Evolutionary conservation across 2,113 vertebrate genomes (phyloP).

Genomic region (Phalacrocorax brasilianus): DNA sequence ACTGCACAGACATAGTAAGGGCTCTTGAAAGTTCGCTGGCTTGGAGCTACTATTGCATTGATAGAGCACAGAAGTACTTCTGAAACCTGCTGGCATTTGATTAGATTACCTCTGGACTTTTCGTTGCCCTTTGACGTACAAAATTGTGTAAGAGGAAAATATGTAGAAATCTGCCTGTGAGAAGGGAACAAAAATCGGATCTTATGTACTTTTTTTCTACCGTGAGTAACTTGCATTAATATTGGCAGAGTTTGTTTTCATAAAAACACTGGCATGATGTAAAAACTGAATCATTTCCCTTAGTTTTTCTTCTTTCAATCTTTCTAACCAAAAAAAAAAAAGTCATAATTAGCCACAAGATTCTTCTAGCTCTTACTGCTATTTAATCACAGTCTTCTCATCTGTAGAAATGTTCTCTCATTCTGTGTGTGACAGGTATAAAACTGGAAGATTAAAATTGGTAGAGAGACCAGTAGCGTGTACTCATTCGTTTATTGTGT

Average conservation of each 20-base stretch:
- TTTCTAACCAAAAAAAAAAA: background rate
- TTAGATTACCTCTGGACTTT: background rate
- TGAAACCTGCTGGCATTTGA: background rate
- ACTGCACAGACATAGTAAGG: background rate
- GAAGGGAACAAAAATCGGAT: background rate
- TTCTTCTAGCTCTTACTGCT: background rate
- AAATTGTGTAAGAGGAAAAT: background rate
- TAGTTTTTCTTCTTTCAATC: background rate
- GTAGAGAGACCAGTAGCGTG: background rate
- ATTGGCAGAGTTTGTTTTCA: background rate
- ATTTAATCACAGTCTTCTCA: background rate
- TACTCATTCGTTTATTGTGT: background rate
- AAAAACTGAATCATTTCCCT: conserved; percentile 7
- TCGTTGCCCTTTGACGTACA: background rate
- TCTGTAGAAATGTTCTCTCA: background rate
- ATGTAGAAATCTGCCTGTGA: background rate
- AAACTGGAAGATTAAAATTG: background rate
- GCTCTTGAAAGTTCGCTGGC: background rate
- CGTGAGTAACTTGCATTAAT: background rate
- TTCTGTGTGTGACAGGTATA: background rate
- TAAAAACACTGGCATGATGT: background rate
- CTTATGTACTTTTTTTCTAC: background rate
- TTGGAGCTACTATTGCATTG: background rate
- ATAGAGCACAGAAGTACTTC: background rate
- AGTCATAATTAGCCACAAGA: background rate